phyloP scores from a whole-genome alignment of 1,140 invertebrate species.

The Colletes latitarsis region DNA sequence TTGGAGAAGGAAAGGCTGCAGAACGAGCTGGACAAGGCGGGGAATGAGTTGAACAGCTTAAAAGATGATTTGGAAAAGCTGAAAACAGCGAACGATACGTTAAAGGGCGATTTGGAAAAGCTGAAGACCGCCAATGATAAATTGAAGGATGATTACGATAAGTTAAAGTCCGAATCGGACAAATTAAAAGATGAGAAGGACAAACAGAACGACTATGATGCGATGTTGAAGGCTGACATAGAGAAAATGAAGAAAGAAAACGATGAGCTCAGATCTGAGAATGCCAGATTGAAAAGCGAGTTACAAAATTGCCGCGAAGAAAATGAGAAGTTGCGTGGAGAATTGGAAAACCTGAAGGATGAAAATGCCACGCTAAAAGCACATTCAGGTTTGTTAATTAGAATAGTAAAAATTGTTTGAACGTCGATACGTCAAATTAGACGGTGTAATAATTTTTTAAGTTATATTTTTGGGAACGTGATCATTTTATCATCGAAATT shows the following conservation, averaged over 20 bases:
- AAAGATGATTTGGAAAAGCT: conserved; percentile 23
- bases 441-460: background rate
- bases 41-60: background rate
- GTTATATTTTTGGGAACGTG: no score
- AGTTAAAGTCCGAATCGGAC: background rate
- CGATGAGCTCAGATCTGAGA: background rate
- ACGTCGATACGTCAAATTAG: background rate
- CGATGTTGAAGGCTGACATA: background rate
- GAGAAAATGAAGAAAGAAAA: conserved; percentile 6
- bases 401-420: background rate
- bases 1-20: conserved; percentile 6
- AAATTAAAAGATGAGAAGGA: background rate
- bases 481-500: no score
- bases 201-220: background rate
- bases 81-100: conserved; percentile 25
- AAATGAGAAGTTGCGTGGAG: conserved; percentile 18
- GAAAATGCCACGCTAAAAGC: conserved; percentile 21
- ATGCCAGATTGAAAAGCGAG: background rate
- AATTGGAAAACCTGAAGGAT: conserved; percentile 23
- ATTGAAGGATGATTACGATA: background rate
- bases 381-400: conserved; percentile 5
- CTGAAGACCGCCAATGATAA: conserved; percentile 39
- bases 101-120: conserved; percentile 17
- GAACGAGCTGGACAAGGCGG: background rate
- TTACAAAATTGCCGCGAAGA: conserved; percentile 15